Percentiles rank a stretch among this genome's conserved stretches.
Evolutionary conservation across 2,113 vertebrate genomes (phyloP).

Genomic region (Cathartes aura): DNA sequence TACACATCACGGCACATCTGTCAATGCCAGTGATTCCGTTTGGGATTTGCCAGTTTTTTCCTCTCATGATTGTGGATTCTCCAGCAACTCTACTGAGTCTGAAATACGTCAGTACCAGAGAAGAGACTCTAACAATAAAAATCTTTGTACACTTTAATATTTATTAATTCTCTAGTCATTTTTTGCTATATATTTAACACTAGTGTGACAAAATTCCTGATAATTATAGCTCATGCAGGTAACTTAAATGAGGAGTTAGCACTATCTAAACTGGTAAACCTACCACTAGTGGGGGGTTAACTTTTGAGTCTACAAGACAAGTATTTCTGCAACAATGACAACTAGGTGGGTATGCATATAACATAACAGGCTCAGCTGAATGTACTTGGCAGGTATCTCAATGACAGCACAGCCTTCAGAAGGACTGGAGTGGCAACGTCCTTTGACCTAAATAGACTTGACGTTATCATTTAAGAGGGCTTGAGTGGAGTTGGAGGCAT

Average conservation of each 20-base stretch:
- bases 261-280: neutral
- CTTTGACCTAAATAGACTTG: neutral
- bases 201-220: conserved; percentile 11
- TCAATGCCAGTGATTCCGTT: neutral
- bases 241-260: conserved; percentile 33
- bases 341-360: neutral
- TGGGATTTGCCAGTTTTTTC: neutral
- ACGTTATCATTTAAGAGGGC: neutral
- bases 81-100: neutral
- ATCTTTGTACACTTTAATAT: neutral
- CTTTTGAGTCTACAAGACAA: neutral
- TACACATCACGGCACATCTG: neutral
- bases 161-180: neutral
- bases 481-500: neutral
- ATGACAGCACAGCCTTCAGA: conserved; percentile 3
- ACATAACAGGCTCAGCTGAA: neutral
- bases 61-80: neutral
- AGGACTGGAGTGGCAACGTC: neutral
- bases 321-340: conserved; percentile 19
- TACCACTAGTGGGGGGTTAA: neutral
- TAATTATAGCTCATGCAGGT: conserved; percentile 23
- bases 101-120: neutral
- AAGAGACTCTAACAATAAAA: conserved; percentile 1
- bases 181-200: conserved; percentile 31
- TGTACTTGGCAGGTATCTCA: neutral